Percentiles rank a stretch among this genome's conserved stretches.
These are phyloP conservation scores for Gila orcuttii DNA, from an alignment of 2,113 vertebrate species.

Conservation along the genomic window DNA sequence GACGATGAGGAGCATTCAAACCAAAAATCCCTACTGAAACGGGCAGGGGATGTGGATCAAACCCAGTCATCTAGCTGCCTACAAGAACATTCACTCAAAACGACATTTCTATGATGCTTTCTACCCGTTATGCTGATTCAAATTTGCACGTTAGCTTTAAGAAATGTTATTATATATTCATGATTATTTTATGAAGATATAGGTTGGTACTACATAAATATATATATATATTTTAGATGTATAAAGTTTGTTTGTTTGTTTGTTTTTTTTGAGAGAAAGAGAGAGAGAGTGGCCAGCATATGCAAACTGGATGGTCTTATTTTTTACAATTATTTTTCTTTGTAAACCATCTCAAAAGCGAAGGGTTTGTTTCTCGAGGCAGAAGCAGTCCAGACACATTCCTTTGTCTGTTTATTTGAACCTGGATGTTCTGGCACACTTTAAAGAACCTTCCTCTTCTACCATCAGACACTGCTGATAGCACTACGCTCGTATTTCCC, in stretches of 20 bases:
- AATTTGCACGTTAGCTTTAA: slow-evolving; percentile 87
- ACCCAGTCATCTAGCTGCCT: slow-evolving; percentile 49
- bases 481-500: background rate
- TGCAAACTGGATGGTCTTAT: slow-evolving; percentile 49
- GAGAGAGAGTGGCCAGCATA: slow-evolving; percentile 20
- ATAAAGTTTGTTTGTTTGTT: slow-evolving; percentile 48
- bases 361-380: slow-evolving; percentile 37
- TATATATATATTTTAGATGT: slow-evolving; percentile 57
- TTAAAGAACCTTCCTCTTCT: slow-evolving; percentile 19
- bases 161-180: slow-evolving; percentile 78
- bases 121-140: slow-evolving; percentile 74
- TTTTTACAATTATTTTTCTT: slow-evolving; percentile 15
- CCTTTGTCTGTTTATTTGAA: slow-evolving; percentile 49
- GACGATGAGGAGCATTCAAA: slow-evolving; percentile 57
- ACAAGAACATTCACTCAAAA: slow-evolving; percentile 67
- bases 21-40: slow-evolving; percentile 24
- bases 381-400: slow-evolving; percentile 55
- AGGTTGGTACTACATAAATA: slow-evolving; percentile 70
- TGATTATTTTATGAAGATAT: slow-evolving; percentile 73
- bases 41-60: slow-evolving; percentile 24
- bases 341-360: slow-evolving; percentile 58
- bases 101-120: slow-evolving; percentile 75
- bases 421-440: slow-evolving; percentile 42
- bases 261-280: background rate
- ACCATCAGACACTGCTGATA: slow-evolving; percentile 5